These are phyloP conservation scores for Diaprepes abbreviatus DNA, from an alignment of 2,888 invertebrate species.

Conservation along the genomic window DNA sequence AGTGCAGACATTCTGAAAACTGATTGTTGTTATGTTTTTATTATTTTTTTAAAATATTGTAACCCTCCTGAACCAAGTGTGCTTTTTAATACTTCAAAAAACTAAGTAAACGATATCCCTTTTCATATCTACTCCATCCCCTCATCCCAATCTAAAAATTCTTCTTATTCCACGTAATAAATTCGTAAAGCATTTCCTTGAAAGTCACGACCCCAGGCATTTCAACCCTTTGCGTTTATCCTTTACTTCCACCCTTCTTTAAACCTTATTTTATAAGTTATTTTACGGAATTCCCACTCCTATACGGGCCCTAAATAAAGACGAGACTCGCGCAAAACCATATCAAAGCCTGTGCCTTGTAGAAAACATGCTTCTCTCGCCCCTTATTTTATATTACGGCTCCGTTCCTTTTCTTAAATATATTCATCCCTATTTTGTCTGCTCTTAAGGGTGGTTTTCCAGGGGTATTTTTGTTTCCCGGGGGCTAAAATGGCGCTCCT, in stretches of 20 bases:
- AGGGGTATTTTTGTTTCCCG: constrained; percentile 42
- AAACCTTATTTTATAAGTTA: constrained; percentile 42
- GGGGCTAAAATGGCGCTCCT: constrained; percentile 61
- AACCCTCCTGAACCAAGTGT: too few species aligned
- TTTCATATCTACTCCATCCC: too few species aligned
- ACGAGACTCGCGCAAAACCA: constrained; percentile 3
- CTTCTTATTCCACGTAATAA: constrained; percentile 44
- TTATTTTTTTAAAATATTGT: too few species aligned
- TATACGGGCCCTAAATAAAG: constrained; percentile 5
- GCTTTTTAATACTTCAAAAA: too few species aligned
- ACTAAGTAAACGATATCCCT: too few species aligned
- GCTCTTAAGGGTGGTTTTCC: constrained; percentile 63
- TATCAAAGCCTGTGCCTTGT: constrained; percentile 40
- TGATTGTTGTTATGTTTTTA: too few species aligned
- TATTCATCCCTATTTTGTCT: constrained; percentile 58
- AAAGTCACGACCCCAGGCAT: constrained; percentile 41
- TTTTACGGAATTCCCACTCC: constrained; percentile 21
- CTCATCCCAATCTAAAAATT: constrained; percentile 27
- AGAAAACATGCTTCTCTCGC: constrained; percentile 44
- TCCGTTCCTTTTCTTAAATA: constrained; percentile 49
- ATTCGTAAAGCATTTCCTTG: constrained; percentile 41
- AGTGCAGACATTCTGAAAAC: too few species aligned
- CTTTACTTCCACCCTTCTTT: constrained; percentile 40
- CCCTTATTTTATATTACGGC: constrained; percentile 47
- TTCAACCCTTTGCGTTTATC: constrained; percentile 43